These are phyloP conservation scores for cat (Felis catus) DNA, from an alignment of 2,113 vertebrate genomes.

Conservation along the genomic window DNA sequence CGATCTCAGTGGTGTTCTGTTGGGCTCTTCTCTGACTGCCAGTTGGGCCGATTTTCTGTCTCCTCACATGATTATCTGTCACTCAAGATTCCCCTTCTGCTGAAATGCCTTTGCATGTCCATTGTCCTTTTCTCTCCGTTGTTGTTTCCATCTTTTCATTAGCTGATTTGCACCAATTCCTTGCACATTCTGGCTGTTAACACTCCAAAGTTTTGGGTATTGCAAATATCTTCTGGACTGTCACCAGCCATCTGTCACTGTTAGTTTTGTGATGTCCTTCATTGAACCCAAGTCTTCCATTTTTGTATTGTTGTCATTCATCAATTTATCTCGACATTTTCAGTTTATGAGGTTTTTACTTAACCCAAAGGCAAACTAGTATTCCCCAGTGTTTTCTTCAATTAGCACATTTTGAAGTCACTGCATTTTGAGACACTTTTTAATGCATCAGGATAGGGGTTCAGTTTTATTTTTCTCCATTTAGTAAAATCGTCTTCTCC, in stretches of 20 bases:
- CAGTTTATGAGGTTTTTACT: not conserved
- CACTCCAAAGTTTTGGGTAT: not conserved
- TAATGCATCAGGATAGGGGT: not conserved
- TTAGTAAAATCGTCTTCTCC: not conserved
- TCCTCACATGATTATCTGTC: not conserved
- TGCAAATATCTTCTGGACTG: not conserved
- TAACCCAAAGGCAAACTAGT: not conserved
- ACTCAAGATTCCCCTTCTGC: not conserved
- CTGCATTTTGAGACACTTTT: slow-evolving; percentile 8
- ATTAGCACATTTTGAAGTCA: not conserved
- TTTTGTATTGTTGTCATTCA: not conserved
- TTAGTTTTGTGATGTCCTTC: not conserved
- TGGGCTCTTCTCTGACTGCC: not conserved
- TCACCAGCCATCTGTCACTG: not conserved
- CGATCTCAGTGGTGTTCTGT: not conserved
- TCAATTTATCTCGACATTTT: not conserved
- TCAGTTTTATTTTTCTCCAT: not conserved
- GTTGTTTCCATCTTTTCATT: not conserved
- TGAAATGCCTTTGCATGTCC: not conserved
- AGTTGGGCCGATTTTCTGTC: not conserved
- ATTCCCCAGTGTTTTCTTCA: not conserved
- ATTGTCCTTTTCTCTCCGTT: not conserved
- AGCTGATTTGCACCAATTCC: not conserved
- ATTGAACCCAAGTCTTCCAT: not conserved
- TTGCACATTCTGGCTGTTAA: not conserved